These are phyloP conservation scores for Apotomis turbidana DNA, from an alignment of 2,888 invertebrate genomes.

Conservation along the genomic window DNA sequence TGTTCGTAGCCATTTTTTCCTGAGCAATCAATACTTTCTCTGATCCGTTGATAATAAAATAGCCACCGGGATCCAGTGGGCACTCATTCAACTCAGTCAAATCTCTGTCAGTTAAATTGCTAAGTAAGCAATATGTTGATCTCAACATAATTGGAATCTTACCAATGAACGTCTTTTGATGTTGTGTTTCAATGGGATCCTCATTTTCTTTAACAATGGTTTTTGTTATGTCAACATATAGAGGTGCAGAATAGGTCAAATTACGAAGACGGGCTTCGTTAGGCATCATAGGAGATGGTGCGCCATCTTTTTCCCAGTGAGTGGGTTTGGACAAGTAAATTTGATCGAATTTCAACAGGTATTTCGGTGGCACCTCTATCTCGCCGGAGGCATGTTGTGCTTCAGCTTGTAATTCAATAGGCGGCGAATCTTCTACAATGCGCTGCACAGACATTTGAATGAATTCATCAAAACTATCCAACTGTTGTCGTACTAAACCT, in stretches of 20 bases:
- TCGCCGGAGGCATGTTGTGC: conserved; percentile 98
- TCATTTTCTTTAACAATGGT: conserved; percentile 95
- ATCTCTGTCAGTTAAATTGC: conserved; percentile 98
- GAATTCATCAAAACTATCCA: conserved; percentile 99
- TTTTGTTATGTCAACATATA: conserved; percentile 99
- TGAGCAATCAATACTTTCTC: conserved; percentile 99
- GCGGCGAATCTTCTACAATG: conserved; percentile 99
- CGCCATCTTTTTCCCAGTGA: conserved; percentile 99
- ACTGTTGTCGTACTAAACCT: conserved; percentile 98
- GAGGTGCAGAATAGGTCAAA: conserved; percentile 98
- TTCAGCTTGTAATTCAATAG: conserved; percentile 98
- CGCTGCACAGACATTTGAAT: conserved; percentile 99
- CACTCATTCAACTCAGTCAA: conserved; percentile 99
- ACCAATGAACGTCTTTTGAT: conserved; percentile 89
- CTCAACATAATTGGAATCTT: conserved; percentile 99
- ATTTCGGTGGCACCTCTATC: conserved; percentile 95
- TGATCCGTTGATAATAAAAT: conserved; percentile 99
- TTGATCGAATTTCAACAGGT: conserved; percentile 98
- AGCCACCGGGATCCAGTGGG: conserved; percentile 99
- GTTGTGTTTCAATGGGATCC: conserved; percentile 93
- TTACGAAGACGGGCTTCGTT: conserved; percentile 99
- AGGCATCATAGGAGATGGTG: conserved; percentile 99
- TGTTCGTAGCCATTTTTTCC: conserved; percentile 99
- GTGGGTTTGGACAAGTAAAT: conserved; percentile 99
- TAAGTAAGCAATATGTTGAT: conserved; percentile 98